Conservation (phyloP, 1,140 invertebrate species). For the Mamestra configurata region DNA sequence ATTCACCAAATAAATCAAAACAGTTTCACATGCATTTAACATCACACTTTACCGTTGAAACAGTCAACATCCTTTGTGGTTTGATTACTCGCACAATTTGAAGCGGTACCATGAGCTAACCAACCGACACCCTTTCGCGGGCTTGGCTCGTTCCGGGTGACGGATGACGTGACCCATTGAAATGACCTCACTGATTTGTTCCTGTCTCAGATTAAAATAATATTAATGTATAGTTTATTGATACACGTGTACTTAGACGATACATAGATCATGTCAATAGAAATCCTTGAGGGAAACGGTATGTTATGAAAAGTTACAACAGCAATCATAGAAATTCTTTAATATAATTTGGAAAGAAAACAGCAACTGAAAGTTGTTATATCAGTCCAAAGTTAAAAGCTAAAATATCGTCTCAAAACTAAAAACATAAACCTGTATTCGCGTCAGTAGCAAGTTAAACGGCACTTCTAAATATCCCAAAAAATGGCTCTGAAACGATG, state of each 20-base stretch:
- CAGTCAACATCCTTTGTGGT: constrained; percentile 11
- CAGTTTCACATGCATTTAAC: neutral
- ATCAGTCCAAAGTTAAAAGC: no score
- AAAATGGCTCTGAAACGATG: neutral
- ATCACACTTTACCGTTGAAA: neutral
- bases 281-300: no score
- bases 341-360: no score
- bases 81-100: neutral
- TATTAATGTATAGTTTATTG: neutral
- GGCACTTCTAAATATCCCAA: no score
- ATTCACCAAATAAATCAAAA: constrained; percentile 15
- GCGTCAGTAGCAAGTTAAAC: no score
- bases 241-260: no score
- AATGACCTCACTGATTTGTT: constrained; percentile 7
- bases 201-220: neutral
- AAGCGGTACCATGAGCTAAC: neutral
- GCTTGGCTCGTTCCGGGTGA: neutral
- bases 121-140: neutral
- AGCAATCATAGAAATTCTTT: no score
- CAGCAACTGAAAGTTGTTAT: no score
- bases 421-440: no score
- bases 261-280: no score
- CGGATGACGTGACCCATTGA: neutral
- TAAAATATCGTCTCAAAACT: no score
- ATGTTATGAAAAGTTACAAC: neutral